Evolutionary conservation across 1,140 invertebrate species (phyloP), one percentile per base, ranked within the genome.

Genomic region (Macrostomum lignano): DNA sequence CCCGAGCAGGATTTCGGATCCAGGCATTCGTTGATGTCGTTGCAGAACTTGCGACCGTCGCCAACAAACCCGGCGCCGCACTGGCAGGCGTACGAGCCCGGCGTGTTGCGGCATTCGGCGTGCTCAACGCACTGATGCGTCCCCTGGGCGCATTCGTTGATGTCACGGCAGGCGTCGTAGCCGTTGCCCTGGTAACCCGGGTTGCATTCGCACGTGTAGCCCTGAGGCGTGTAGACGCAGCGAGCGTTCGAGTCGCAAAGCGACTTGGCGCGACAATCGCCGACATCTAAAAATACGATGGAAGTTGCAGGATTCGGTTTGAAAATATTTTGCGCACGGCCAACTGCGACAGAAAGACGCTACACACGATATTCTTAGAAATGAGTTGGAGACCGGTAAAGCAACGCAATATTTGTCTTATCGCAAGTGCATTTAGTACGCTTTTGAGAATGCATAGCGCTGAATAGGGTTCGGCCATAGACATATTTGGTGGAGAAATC

Each of bases 61-160:
- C 38, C 36, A 19, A 29, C 30, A 36, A 33, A 57, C 3, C 52
- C 51, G 7, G 40, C 38, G 37, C 44, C 43, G 37, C 53, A 57
- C 36, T 46, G 42, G 42, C 53, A 57, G 24, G 46, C 47, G 25
- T 46, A 57, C 17, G 47, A 49, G 2, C 53, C 53, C 11, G 42
- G 64, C 37, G 72, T 67, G 47, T 82, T 81, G 31, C 70, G 66
- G 47, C 76, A 82, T 35, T 70, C 68, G 2, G 74, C 74, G 51
- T 73, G 70, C 21, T 65, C 62, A 47, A 76, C 70, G 55, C 74
- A 79, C 35, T 68, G 67, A 45, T 70, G 69, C 6, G 66, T 68
- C 20, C 69, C 70, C 10, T 72, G 48, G 9, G 51, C 40, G 53
- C 76, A 82, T 47, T 81, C 76, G 50, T 82, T 72, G 38, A 33